phyloP scores from a whole-genome alignment of 2,888 invertebrate genomes.

The Rosalia funebris region DNA sequence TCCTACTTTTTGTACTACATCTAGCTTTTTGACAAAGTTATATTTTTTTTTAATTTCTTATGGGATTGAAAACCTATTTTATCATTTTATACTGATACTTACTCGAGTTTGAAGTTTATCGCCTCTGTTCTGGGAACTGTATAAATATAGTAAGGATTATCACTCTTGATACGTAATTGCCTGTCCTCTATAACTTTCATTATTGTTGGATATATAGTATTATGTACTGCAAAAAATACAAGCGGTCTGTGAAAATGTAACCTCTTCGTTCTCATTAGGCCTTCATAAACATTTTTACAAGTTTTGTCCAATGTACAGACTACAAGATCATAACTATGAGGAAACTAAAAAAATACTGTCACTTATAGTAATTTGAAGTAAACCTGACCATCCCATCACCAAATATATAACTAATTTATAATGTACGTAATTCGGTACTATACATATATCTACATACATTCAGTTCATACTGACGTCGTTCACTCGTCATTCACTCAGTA shows the following conservation, averaged over 20 bases:
- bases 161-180: constrained; percentile 1
- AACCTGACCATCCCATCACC: constrained; percentile 18
- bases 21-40: no score
- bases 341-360: constrained; percentile 30
- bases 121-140: constrained; percentile 16
- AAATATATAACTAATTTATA: not conserved
- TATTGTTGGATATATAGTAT: constrained; percentile 19
- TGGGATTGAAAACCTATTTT: no score
- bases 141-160: constrained; percentile 23
- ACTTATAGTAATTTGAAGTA: constrained; percentile 15
- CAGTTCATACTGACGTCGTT: no score
- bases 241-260: constrained; percentile 20
- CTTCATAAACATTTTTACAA: constrained; percentile 27
- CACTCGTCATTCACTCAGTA: no score
- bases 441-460: no score
- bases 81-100: constrained; percentile 9
- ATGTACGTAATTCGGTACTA: not conserved
- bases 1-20: no score
- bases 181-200: constrained; percentile 20
- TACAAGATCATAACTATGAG: constrained; percentile 25
- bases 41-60: no score
- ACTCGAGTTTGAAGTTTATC: constrained; percentile 20
- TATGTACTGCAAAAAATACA: constrained; percentile 26
- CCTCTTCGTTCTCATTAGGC: constrained; percentile 25
- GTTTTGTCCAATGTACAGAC: constrained; percentile 24